These are phyloP conservation scores for Apostichopus californicus DNA, from an alignment of 35 echinoderm and acorn worm species.

Conservation along the genomic window DNA sequence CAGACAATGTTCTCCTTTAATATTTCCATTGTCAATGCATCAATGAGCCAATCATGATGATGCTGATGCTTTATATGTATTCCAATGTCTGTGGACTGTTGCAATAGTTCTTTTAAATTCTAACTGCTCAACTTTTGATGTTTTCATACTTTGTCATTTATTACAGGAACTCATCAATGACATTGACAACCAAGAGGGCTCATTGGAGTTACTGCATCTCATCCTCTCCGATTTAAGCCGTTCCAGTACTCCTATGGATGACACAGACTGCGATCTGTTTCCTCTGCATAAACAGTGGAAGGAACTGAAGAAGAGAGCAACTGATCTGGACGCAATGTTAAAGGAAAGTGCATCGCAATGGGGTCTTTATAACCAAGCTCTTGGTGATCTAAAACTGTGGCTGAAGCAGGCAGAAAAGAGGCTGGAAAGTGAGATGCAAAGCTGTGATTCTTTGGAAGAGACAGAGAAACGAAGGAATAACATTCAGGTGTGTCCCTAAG, in stretches of 20 bases:
- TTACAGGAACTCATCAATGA: conserved; percentile 35
- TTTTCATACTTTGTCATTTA: neutral
- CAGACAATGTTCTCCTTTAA: too few species aligned
- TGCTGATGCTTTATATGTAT: too few species aligned
- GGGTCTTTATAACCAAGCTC: conserved; percentile 17
- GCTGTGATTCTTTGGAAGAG: conserved; percentile 24
- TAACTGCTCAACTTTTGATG: neutral
- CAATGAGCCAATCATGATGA: neutral
- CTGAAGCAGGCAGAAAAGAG: neutral
- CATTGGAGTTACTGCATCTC: neutral
- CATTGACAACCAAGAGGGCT: conserved; percentile 23
- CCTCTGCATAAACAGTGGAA: conserved; percentile 3
- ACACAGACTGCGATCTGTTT: conserved; percentile 1
- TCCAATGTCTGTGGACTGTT: too few species aligned
- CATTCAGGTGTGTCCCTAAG: neutral
- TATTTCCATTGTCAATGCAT: too few species aligned
- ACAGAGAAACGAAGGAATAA: neutral
- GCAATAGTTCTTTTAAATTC: neutral
- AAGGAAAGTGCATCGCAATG: conserved; percentile 9
- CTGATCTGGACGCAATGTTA: neutral
- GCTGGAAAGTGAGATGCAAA: neutral
- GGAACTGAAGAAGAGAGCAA: neutral
- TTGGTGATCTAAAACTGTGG: neutral
- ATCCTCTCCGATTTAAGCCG: neutral
- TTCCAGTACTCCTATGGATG: neutral